Evolutionary conservation across 1,140 invertebrate species (phyloP), one percentile per base, ranked within the genome.

Genomic region (Adoxophyes honmai): DNA sequence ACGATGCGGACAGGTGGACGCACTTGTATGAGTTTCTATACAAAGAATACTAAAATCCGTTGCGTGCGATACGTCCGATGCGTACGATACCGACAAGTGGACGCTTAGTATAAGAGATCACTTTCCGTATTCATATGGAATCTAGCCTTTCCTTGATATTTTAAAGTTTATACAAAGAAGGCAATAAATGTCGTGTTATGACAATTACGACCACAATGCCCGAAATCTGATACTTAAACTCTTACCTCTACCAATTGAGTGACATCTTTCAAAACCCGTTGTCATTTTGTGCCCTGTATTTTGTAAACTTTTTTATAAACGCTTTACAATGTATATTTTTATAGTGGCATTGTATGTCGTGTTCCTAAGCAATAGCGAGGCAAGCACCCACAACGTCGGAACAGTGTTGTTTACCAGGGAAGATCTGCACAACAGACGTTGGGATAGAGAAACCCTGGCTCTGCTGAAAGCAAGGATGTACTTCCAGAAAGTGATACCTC

Each of bases 201-300:
- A n/a, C n/a, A n/a, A n/a, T n/a, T 6, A 28, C 21, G 21, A 3
- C 21, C 21, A 28, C 21, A 28, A 28, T 28, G 21, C 21, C 6
- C 6, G n/a, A 28, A 28, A 6, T 6, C 2, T 28, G 21, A 2
- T 3, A 28, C 21, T 2, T 28, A 28, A n/a, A n/a, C n/a, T n/a
- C 21, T 6, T 28, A 28, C 21, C 21, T 28, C 21, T 28, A 6
- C 21, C 16, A 21, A 21, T 18, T 44, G 39, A 18, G 6, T 44
- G 16, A 44, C 18, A 16, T 44, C 18, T 4, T 16, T 15, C 37
- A 39, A 39, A 9, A 39, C 3, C 15, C 10, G 0, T 28, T 42
- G 42, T 48, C 42, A 48, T 48, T 21, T 11, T 48, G 42, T 18
- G n/a, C 16, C 42, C 18, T 48, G n/a, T 48, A 18, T 48, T 48